These are phyloP conservation scores for Netelia melanura DNA, from an alignment of 2,888 invertebrate species.

Conservation along the genomic window DNA sequence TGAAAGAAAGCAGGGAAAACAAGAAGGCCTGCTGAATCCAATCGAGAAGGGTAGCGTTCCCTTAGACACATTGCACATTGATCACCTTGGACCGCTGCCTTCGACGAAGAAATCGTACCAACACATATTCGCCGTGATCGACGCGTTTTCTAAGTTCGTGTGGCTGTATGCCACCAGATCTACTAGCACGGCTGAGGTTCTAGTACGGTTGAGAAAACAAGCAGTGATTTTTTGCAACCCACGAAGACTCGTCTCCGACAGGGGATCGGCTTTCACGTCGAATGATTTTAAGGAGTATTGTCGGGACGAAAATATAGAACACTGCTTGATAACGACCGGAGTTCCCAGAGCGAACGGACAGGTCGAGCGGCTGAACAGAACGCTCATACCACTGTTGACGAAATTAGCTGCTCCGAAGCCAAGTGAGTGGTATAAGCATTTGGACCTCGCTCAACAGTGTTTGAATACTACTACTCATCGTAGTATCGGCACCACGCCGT, in stretches of 20 bases:
- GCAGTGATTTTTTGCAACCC: conserved; percentile 54
- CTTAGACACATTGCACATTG: conserved; percentile 76
- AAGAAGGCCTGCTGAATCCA: conserved; percentile 73
- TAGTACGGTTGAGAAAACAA: conserved; percentile 25
- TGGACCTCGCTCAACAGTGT: too few relatives aligned
- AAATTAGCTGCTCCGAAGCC: too few relatives aligned
- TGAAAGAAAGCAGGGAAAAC: conserved; percentile 71
- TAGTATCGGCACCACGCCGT: too few relatives aligned
- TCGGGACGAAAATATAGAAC: conserved; percentile 39
- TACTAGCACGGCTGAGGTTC: conserved; percentile 70
- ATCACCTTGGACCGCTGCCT: conserved; percentile 76
- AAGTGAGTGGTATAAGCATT: too few relatives aligned
- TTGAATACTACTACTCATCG: too few relatives aligned
- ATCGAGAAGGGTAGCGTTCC: conserved; percentile 74
- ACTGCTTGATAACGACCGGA: conserved; percentile 74
- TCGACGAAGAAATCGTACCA: conserved; percentile 75
- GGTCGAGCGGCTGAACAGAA: conserved; percentile 31
- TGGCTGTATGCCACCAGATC: conserved; percentile 76
- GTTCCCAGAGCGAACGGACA: conserved; percentile 40
- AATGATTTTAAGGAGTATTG: conserved; percentile 51
- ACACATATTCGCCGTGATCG: conserved; percentile 75
- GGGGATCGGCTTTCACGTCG: conserved; percentile 70
- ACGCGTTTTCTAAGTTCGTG: conserved; percentile 76
- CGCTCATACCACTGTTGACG: neutral
- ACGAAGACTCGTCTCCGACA: conserved; percentile 65